phyloP scores from a whole-genome alignment of 2,797 vertebrate genomes.

The Rhincodon typus region DNA sequence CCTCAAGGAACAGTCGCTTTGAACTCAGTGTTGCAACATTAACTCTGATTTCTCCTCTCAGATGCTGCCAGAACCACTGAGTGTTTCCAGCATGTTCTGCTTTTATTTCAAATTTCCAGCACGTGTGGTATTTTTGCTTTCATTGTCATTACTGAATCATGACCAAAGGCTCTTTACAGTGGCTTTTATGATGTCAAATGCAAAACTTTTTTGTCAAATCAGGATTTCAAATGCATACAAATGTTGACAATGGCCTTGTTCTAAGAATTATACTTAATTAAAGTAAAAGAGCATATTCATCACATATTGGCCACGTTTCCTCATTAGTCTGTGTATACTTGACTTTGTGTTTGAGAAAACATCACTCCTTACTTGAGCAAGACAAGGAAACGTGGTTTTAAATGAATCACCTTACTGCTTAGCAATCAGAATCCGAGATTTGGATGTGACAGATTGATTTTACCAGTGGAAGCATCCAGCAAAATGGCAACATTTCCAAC shows the following conservation, averaged over 20 bases:
- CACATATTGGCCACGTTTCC: not conserved
- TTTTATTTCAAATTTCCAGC: not conserved
- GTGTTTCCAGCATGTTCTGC: too few relatives aligned
- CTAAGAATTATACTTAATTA: not conserved
- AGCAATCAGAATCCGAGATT: not conserved
- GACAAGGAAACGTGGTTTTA: not conserved
- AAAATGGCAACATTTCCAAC: conserved; percentile 4
- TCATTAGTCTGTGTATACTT: not conserved
- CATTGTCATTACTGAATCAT: not conserved
- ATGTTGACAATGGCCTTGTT: not conserved
- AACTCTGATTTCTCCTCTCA: too few relatives aligned
- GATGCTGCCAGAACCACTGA: too few relatives aligned
- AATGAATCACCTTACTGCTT: not conserved
- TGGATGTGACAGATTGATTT: conserved; percentile 27
- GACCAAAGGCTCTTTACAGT: not conserved
- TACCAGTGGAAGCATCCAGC: not conserved
- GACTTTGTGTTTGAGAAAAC: not conserved
- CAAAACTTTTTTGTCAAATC: not conserved
- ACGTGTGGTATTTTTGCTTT: not conserved
- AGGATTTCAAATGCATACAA: not conserved
- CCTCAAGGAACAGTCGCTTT: too few relatives aligned
- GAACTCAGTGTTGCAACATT: too few relatives aligned
- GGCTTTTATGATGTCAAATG: not conserved
- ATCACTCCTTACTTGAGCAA: not conserved
- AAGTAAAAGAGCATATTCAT: not conserved